These are phyloP conservation scores for Coccyzus lansbergi DNA, from an alignment of 2,797 vertebrate species.

Conservation along the genomic window DNA sequence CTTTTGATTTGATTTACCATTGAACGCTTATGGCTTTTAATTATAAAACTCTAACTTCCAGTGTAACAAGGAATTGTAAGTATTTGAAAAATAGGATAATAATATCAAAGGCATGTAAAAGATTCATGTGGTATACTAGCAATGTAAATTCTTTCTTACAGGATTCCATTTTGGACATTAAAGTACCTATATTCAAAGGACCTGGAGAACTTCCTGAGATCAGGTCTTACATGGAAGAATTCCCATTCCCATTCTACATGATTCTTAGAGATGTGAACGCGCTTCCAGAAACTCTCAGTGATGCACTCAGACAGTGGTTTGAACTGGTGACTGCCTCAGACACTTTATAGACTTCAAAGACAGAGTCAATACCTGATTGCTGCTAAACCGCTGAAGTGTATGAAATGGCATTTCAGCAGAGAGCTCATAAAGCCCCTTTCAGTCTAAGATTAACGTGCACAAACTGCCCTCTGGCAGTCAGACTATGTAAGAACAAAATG, in stretches of 20 bases:
- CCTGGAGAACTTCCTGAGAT: conserved; percentile 94
- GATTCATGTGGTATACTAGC: not conserved
- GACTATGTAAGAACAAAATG: not conserved
- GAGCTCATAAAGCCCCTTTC: not conserved
- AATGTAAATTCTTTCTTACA: conserved; percentile 55
- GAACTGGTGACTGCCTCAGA: conserved; percentile 92
- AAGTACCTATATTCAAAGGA: conserved; percentile 94
- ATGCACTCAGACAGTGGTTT: conserved; percentile 97
- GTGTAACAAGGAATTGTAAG: not conserved
- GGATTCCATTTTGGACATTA: conserved; percentile 98
- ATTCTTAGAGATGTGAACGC: conserved; percentile 93
- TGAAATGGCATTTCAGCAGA: not conserved
- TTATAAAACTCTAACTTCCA: not conserved
- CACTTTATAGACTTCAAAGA: conserved; percentile 53
- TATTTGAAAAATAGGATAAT: not conserved
- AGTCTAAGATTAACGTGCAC: not conserved
- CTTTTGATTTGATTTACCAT: not conserved
- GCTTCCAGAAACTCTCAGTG: conserved; percentile 93
- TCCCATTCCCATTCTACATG: conserved; percentile 96
- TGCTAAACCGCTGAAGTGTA: not conserved
- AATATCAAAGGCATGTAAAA: not conserved
- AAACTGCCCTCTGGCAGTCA: not conserved
- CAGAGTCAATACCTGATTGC: not conserved
- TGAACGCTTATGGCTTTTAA: not conserved
- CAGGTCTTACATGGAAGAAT: conserved; percentile 97